These are phyloP conservation scores for Cordilura impudica DNA, from an alignment of 2,888 invertebrate genomes.

Conservation along the genomic window DNA sequence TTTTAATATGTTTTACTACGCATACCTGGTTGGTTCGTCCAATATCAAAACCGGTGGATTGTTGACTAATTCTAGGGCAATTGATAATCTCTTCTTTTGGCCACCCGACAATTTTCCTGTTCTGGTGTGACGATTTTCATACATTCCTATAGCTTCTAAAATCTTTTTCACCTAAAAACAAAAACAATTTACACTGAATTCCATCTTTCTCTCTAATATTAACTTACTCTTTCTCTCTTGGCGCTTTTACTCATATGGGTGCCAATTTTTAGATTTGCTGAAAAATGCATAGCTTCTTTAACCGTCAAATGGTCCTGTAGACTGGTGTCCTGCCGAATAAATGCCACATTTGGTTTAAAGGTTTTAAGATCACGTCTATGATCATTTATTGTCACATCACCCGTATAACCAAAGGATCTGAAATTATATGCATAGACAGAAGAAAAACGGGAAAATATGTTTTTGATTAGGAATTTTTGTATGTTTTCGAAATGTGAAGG, in stretches of 20 bases:
- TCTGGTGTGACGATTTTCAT: conserved; percentile 82
- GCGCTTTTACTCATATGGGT: conserved; percentile 81
- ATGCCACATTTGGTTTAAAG: conserved; percentile 88
- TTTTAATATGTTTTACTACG: neutral
- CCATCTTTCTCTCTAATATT: neutral
- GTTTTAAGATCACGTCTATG: conserved; percentile 82
- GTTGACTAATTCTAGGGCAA: conserved; percentile 92
- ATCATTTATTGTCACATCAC: conserved; percentile 86
- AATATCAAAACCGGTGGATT: conserved; percentile 96
- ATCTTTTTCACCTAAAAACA: conserved; percentile 86
- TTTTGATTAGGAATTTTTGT: conserved; percentile 48
- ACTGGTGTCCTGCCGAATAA: conserved; percentile 93
- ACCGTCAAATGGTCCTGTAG: conserved; percentile 91
- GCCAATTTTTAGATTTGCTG: conserved; percentile 91
- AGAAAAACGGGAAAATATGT: conserved; percentile 1
- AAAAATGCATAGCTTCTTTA: conserved; percentile 90
- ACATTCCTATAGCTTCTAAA: conserved; percentile 86
- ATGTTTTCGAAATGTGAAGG: conserved; percentile 21
- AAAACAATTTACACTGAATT: neutral
- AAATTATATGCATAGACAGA: conserved; percentile 39
- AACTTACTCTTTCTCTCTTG: conserved; percentile 83
- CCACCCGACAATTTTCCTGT: conserved; percentile 90
- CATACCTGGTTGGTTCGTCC: conserved; percentile 95
- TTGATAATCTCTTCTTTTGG: conserved; percentile 92
- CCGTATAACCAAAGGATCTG: conserved; percentile 79